Percentiles rank a stretch among this genome's conserved stretches.
Evolutionary conservation across 2,113 vertebrate genomes (phyloP).

Genomic region (Megaceryle torquata): DNA sequence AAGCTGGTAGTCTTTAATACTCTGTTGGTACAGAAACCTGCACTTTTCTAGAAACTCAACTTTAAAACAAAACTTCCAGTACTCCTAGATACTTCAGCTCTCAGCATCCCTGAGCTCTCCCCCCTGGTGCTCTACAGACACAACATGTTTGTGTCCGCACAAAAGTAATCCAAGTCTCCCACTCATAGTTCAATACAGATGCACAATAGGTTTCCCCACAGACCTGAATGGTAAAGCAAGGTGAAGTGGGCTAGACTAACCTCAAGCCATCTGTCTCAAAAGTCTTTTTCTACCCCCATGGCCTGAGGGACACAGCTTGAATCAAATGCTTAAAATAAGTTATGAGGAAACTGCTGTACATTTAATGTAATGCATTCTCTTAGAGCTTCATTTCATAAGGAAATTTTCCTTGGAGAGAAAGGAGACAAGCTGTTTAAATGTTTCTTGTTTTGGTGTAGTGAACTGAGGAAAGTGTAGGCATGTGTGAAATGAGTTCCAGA

Average conservation of each 20-base stretch:
- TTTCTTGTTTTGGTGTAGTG: constrained; percentile 6
- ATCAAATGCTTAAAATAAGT: constrained; percentile 27
- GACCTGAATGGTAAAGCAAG: background rate
- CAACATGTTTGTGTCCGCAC: accelerated
- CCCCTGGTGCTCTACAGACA: background rate
- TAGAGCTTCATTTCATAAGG: background rate
- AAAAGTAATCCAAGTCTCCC: background rate
- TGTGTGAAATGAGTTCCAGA: background rate
- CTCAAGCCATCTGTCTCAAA: background rate
- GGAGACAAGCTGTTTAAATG: background rate
- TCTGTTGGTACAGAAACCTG: background rate
- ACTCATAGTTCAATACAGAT: background rate
- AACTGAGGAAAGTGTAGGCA: background rate
- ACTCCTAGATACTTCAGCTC: background rate
- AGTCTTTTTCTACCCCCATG: background rate
- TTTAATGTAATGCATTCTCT: background rate
- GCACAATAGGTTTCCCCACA: background rate
- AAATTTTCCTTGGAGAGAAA: background rate
- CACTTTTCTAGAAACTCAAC: background rate
- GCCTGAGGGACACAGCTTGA: background rate
- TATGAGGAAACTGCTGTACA: background rate
- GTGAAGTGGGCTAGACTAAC: background rate
- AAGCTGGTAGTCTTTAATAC: background rate
- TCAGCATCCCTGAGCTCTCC: background rate
- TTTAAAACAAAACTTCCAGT: background rate